Percentiles rank a stretch among this genome's conserved stretches.
These are phyloP conservation scores for Gastrophysa polygoni DNA, from an alignment of 2,888 invertebrate genomes.

Conservation along the genomic window DNA sequence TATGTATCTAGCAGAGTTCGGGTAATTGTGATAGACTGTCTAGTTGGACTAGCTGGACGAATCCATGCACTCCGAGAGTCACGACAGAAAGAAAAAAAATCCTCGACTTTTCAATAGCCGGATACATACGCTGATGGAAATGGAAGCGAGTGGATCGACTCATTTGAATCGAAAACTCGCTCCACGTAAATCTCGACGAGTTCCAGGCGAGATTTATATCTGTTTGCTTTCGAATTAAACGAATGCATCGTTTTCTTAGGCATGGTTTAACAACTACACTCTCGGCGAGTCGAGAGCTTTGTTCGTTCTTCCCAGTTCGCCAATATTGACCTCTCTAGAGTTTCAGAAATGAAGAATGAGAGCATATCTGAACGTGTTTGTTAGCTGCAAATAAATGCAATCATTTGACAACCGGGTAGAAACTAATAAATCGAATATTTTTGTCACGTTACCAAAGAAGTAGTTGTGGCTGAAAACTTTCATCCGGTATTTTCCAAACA, in stretches of 20 bases:
- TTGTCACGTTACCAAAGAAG: too few species aligned
- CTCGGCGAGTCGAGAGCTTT: neutral
- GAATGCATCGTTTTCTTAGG: neutral
- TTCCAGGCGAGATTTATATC: conserved; percentile 48
- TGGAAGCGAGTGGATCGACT: conserved; percentile 25
- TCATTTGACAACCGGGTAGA: too few species aligned
- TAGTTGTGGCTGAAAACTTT: too few species aligned
- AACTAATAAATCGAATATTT: too few species aligned
- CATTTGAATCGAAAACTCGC: conserved; percentile 43
- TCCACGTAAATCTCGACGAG: conserved; percentile 44
- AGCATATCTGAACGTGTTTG: too few species aligned
- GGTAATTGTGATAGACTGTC: neutral
- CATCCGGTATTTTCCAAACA: too few species aligned
- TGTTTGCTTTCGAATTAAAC: conserved; percentile 40
- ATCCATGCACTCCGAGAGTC: neutral
- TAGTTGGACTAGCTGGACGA: neutral
- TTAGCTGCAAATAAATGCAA: too few species aligned
- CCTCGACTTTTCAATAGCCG: conserved; percentile 35
- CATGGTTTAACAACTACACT: conserved; percentile 18
- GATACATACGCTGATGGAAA: conserved; percentile 39
- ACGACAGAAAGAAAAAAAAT: neutral
- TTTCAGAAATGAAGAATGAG: neutral
- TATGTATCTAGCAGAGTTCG: too few species aligned
- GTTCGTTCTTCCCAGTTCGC: neutral
- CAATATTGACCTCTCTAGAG: neutral